phyloP scores from a whole-genome alignment of 2,797 vertebrate genomes.

The Halcyon chelicuti region DNA sequence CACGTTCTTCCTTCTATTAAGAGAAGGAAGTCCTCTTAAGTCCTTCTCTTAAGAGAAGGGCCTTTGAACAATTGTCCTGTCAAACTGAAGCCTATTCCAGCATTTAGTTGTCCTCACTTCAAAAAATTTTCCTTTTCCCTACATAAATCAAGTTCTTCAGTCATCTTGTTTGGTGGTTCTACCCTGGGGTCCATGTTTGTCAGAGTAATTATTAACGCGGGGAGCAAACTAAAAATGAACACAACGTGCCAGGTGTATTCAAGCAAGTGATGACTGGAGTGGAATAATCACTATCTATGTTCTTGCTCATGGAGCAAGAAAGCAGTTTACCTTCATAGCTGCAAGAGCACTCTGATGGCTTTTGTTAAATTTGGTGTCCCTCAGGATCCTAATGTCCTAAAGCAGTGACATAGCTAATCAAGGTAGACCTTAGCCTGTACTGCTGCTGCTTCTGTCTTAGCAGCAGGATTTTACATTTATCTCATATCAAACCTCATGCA shows the following conservation, averaged over 20 bases:
- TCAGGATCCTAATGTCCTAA: not conserved
- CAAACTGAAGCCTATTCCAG: not conserved
- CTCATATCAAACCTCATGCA: not conserved
- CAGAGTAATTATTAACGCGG: not conserved
- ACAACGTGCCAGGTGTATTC: not conserved
- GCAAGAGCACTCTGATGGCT: not conserved
- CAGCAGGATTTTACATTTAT: not conserved
- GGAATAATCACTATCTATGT: not conserved
- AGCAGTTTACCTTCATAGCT: not conserved
- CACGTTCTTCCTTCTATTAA: not conserved
- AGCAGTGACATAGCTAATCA: not conserved
- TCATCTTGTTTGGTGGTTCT: accelerated
- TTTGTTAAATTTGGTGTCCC: not conserved
- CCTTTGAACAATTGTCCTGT: not conserved
- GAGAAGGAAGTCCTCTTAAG: not conserved
- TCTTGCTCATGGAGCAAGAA: not conserved
- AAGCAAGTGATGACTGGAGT: not conserved
- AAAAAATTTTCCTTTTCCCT: not conserved
- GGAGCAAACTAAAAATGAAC: not conserved
- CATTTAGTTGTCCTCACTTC: not conserved
- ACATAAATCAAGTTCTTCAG: not conserved
- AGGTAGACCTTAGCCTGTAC: not conserved
- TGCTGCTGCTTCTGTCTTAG: not conserved
- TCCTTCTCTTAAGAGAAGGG: not conserved
- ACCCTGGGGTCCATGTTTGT: not conserved